A percentile compares a stretch with the other conserved stretches of the same genome.
phyloP scores from a whole-genome alignment of 92 coral and sea anemone genomes.

The Nematostella vectensis region DNA sequence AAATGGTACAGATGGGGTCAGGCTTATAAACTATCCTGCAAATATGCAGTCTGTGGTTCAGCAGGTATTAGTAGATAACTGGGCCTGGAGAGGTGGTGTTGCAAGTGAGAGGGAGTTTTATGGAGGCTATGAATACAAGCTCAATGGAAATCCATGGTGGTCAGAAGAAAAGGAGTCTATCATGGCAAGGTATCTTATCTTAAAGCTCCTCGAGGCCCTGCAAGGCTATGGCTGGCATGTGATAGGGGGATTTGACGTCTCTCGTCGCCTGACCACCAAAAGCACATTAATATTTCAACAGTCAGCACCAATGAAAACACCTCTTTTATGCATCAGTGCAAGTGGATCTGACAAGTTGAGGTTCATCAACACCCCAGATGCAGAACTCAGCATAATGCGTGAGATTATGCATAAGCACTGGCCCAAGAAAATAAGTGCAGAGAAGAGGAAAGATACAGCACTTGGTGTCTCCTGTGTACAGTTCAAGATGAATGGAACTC shows the following conservation, averaged over 20 bases:
- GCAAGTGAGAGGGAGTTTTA: conserved; percentile 30
- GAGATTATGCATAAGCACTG: conserved; percentile 3
- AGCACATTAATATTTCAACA: conserved; percentile 41
- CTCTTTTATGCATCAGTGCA: conserved; percentile 50
- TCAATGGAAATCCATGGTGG: conserved; percentile 72
- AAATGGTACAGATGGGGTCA: conserved; percentile 33
- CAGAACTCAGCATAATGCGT: conserved; percentile 19
- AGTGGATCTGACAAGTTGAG: conserved; percentile 47
- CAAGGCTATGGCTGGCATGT: conserved; percentile 60
- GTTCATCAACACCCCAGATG: conserved; percentile 37
- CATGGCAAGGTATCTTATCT: conserved; percentile 56
- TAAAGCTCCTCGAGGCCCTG: conserved; percentile 60
- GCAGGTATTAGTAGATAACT: conserved; percentile 14
- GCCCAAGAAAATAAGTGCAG: conserved; percentile 6
- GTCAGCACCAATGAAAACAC: conserved; percentile 36
- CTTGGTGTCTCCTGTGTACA: conserved; percentile 14
- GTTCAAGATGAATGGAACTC: conserved; percentile 44
- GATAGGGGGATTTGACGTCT: conserved; percentile 37
- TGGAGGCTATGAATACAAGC: conserved; percentile 62
- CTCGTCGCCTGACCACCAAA: conserved; percentile 35
- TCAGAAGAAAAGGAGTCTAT: conserved; percentile 49
- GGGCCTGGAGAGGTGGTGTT: conserved; percentile 42
- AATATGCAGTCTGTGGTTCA: conserved; percentile 33
- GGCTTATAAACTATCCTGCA: conserved; percentile 48
- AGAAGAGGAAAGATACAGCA: conserved; percentile 3